phyloP scores from a whole-genome alignment of 2,797 vertebrate species.

The Poecilia velifera region DNA sequence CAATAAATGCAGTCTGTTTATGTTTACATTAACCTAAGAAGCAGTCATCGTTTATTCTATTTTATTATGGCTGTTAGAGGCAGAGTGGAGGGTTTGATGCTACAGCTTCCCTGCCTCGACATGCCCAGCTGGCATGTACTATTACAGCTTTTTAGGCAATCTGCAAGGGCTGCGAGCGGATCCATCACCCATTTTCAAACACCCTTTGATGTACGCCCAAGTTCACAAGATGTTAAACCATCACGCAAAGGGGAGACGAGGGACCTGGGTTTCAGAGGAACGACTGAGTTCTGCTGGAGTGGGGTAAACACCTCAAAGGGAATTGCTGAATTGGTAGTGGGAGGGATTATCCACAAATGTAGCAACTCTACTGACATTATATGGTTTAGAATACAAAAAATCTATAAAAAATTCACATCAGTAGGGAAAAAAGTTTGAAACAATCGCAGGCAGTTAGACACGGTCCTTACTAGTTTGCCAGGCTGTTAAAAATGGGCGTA shows the following conservation, averaged over 20 bases:
- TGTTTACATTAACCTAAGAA: not conserved
- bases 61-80: constrained; percentile 14
- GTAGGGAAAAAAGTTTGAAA: constrained; percentile 14
- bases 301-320: constrained; percentile 60
- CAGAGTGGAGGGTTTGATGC: constrained; percentile 7
- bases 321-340: constrained; percentile 39
- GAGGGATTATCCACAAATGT: constrained; percentile 16
- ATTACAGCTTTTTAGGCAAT: constrained; percentile 55
- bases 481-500: constrained; percentile 53
- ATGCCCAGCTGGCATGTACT: constrained; percentile 44
- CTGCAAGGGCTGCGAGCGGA: constrained; percentile 54
- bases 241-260: constrained; percentile 25
- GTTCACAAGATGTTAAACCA: constrained; percentile 64
- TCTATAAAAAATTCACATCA: not conserved
- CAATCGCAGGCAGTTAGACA: constrained; percentile 35
- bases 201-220: constrained; percentile 64
- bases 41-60: constrained; percentile 17
- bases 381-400: constrained; percentile 11
- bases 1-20: not conserved
- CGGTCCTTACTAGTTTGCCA: constrained; percentile 40
- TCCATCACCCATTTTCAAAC: constrained; percentile 63
- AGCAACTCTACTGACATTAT: constrained; percentile 11
- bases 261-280: constrained; percentile 36
- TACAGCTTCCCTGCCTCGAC: constrained; percentile 37
- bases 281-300: constrained; percentile 43